Conservation (phyloP, 2,888 invertebrate genomes). For the Acrocyrtus sp. region DNA sequence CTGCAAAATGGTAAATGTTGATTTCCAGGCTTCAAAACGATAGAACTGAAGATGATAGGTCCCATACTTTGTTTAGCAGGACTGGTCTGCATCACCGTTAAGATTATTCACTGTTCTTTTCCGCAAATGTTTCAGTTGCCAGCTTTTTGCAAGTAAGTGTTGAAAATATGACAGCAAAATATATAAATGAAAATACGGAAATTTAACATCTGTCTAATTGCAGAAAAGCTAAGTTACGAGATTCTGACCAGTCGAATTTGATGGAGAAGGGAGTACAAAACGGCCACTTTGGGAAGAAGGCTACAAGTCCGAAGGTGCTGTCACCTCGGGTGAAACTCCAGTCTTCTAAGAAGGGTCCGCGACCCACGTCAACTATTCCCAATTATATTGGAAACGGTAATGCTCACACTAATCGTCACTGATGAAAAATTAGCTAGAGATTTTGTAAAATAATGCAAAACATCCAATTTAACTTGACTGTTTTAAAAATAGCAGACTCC, state of each 20-base stretch:
- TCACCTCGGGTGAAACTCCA: conserved; percentile 60
- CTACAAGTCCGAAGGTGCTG: conserved; percentile 53
- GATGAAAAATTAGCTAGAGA: neutral
- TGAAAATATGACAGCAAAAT: too few relatives aligned
- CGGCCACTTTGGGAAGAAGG: conserved; percentile 55
- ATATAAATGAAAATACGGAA: too few relatives aligned
- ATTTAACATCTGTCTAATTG: neutral
- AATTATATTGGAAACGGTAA: conserved; percentile 58
- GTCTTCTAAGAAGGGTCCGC: conserved; percentile 46
- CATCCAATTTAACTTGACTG: neutral
- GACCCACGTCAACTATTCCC: conserved; percentile 61
- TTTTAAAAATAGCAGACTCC: conserved; percentile 54
- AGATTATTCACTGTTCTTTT: conserved; percentile 61
- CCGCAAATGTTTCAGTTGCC: conserved; percentile 55
- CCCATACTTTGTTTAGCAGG: conserved; percentile 59
- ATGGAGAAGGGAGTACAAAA: conserved; percentile 61
- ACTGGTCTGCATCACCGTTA: conserved; percentile 56
- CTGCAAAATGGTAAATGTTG: too few relatives aligned
- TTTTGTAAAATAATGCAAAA: too few relatives aligned
- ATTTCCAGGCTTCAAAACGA: conserved; percentile 60
- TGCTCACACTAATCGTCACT: too few relatives aligned
- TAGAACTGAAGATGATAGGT: conserved; percentile 61
- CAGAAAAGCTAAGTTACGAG: conserved; percentile 43
- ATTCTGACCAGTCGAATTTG: conserved; percentile 57
- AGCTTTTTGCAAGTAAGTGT: conserved; percentile 54